A percentile compares a stretch with the other conserved stretches of the same genome.
Conservation (phyloP, 2,797 vertebrate species). For the Amblyopsis hoosieri region DNA sequence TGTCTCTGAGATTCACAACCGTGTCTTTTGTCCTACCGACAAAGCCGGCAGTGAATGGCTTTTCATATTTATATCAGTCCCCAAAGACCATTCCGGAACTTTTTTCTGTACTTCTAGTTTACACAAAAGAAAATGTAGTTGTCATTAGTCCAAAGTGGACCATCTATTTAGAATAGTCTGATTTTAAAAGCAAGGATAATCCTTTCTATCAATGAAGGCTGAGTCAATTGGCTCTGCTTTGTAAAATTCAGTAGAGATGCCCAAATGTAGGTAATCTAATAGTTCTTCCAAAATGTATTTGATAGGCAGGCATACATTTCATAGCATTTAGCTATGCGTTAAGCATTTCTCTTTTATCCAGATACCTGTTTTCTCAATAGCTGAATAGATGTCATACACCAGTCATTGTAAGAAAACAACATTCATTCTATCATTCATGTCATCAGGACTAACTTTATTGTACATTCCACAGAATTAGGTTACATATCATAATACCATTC, state of each 20-base stretch:
- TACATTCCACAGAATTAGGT: too few species aligned
- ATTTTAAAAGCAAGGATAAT: slow-evolving; percentile 3
- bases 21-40: slow-evolving; percentile 63
- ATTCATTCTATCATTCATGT: too few species aligned
- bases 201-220: slow-evolving; percentile 3
- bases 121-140: slow-evolving; percentile 56
- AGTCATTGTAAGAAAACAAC: too few species aligned
- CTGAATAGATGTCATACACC: too few species aligned
- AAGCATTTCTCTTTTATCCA: too few species aligned
- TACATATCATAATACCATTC: too few species aligned
- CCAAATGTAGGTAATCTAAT: neutral
- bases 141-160: slow-evolving; percentile 46
- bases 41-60: slow-evolving; percentile 48
- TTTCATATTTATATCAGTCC: slow-evolving; percentile 65
- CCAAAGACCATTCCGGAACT: slow-evolving; percentile 29
- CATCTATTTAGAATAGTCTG: slow-evolving; percentile 48
- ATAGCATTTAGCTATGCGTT: too few species aligned
- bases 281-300: slow-evolving; percentile 17
- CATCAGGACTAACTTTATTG: too few species aligned
- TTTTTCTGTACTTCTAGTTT: slow-evolving; percentile 27
- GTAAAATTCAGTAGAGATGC: slow-evolving; percentile 11
- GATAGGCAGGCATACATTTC: too few species aligned
- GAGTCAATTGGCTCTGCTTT: slow-evolving; percentile 17
- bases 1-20: slow-evolving; percentile 58
- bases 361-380: too few species aligned